These are phyloP conservation scores for Synanthedon vespiformis DNA, from an alignment of 2,888 invertebrate species.

Conservation along the genomic window DNA sequence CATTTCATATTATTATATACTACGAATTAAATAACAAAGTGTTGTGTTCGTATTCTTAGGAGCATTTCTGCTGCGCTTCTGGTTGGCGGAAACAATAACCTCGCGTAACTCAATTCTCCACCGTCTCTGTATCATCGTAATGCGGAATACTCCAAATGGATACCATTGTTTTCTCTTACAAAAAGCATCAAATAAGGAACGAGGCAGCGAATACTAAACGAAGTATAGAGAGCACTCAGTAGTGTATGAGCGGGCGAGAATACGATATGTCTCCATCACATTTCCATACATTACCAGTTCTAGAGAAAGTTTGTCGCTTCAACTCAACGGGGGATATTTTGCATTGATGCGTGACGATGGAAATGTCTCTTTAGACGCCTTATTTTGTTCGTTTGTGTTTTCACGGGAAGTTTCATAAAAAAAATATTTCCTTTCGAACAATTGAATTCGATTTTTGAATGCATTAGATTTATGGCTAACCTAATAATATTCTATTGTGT, in stretches of 20 bases:
- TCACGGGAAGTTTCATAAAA: neutral
- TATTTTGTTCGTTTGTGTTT: neutral
- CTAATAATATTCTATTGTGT: too few species aligned
- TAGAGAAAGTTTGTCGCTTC: slow-evolving; percentile 17
- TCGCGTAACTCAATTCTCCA: slow-evolving; percentile 37
- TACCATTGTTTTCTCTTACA: slow-evolving; percentile 47
- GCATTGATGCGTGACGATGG: slow-evolving; percentile 38
- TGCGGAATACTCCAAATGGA: slow-evolving; percentile 43
- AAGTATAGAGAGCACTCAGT: slow-evolving; percentile 40
- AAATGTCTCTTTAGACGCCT: slow-evolving; percentile 27
- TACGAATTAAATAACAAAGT: neutral
- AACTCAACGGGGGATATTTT: slow-evolving; percentile 34
- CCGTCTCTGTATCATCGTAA: slow-evolving; percentile 33
- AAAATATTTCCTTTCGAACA: too few species aligned
- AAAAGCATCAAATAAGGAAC: slow-evolving; percentile 44
- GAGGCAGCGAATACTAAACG: slow-evolving; percentile 35
- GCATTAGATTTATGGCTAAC: too few species aligned
- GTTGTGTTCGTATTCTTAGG: neutral
- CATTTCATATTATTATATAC: neutral
- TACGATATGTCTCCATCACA: slow-evolving; percentile 60
- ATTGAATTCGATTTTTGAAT: too few species aligned
- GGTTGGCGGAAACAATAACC: slow-evolving; percentile 2
- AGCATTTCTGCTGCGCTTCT: neutral
- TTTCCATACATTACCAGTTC: slow-evolving; percentile 44
- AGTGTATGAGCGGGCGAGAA: slow-evolving; percentile 29